Evolutionary conservation across 2,797 vertebrate species (phyloP).

Genomic region (Coluber constrictor): DNA sequence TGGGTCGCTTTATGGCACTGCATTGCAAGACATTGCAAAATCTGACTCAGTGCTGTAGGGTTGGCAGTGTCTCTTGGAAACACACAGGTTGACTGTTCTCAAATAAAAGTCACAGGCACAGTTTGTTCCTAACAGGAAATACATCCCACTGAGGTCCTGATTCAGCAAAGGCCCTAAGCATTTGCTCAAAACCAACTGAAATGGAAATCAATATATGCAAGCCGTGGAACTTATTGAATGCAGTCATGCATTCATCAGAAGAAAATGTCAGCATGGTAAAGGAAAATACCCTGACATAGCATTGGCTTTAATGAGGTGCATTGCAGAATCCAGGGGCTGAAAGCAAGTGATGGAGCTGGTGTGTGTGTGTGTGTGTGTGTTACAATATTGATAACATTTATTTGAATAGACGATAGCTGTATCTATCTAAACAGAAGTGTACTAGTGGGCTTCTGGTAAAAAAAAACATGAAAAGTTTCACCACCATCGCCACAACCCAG

Average conservation of each 20-base stretch:
- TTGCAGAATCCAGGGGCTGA: conserved; percentile 1
- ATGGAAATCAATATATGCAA: conserved; percentile 28
- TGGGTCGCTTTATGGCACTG: background rate
- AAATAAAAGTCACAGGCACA: background rate
- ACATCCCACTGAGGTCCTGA: background rate
- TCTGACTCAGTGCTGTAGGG: background rate
- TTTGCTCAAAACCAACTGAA: background rate
- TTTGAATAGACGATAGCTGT: background rate
- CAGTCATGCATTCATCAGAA: conserved; percentile 19
- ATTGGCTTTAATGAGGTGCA: background rate
- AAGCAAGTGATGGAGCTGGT: background rate
- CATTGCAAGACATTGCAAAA: background rate
- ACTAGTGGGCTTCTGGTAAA: background rate
- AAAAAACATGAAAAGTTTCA: background rate
- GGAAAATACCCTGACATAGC: background rate
- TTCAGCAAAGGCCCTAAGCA: conserved; percentile 19
- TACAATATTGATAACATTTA: background rate
- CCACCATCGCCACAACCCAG: background rate
- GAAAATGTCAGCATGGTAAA: conserved; percentile 30
- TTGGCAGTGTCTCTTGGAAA: background rate
- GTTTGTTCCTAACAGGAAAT: background rate
- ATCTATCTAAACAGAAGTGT: background rate
- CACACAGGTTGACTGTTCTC: background rate
- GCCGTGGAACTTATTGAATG: background rate
- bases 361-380: background rate